These are phyloP conservation scores for Myathropa florea DNA, from an alignment of 2,888 invertebrate genomes.

Conservation along the genomic window DNA sequence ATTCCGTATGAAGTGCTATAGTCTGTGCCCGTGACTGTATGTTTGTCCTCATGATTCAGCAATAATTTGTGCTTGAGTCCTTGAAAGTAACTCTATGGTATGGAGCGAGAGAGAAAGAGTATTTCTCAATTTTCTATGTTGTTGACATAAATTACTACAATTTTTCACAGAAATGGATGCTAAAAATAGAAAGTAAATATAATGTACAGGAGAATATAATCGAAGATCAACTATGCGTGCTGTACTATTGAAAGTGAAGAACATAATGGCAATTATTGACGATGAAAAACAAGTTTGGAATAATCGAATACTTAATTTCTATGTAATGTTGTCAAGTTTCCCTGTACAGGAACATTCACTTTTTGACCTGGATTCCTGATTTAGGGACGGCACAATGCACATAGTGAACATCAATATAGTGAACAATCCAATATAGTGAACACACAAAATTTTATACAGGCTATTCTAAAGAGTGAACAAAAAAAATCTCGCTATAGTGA, in stretches of 20 bases:
- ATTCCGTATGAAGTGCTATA: background rate
- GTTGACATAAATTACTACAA: conserved; percentile 49
- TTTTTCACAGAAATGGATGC: conserved; percentile 31
- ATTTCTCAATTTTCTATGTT: conserved; percentile 39
- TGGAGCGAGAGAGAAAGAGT: background rate
- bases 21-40: conserved; percentile 14
- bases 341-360: background rate
- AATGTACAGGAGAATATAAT: background rate
- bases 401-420: no score
- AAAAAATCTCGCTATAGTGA: no score
- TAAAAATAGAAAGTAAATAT: conserved; percentile 37
- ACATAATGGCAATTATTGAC: conserved; percentile 4
- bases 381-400: no score
- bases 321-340: background rate
- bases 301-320: background rate
- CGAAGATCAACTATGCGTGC: conserved; percentile 34
- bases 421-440: no score
- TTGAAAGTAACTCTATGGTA: conserved; percentile 3
- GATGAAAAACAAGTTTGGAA: background rate
- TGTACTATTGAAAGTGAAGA: conserved; percentile 4
- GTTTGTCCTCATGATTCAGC: conserved; percentile 35
- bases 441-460: no score
- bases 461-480: no score
- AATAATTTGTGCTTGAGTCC: conserved; percentile 36
- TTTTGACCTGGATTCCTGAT: no score